Percentiles rank a stretch among this genome's conserved stretches.
Conservation (phyloP, 2,797 vertebrate species). For the Notoglanidium macrostoma region DNA sequence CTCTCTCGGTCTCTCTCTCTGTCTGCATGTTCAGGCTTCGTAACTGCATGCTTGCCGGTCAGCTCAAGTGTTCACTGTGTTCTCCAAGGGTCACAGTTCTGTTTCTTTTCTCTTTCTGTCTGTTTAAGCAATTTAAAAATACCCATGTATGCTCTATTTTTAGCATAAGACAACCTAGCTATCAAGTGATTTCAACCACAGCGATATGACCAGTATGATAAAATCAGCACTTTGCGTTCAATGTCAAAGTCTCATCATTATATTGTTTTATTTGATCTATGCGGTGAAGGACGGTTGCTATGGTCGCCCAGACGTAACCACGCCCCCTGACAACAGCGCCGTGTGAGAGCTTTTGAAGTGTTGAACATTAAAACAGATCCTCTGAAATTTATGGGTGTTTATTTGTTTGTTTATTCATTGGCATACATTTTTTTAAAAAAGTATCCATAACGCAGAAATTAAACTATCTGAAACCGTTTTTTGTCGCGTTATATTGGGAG, state of each 20-base stretch:
- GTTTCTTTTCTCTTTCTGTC: not conserved
- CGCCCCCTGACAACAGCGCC: slow-evolving; percentile 48
- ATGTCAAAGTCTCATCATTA: slow-evolving; percentile 11
- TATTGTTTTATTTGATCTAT: slow-evolving; percentile 42
- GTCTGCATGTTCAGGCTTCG: not conserved
- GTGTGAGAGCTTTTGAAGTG: slow-evolving; percentile 22
- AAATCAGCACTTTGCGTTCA: not conserved
- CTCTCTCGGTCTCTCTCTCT: slow-evolving; percentile 10
- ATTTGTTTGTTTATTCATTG: not conserved
- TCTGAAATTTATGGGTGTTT: not conserved
- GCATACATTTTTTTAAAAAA: not conserved
- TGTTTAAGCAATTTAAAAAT: not conserved
- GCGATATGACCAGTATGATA: not conserved
- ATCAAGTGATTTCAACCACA: not conserved
- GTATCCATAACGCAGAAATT: not conserved
- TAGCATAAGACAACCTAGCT: not conserved
- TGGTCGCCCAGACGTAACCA: slow-evolving; percentile 30
- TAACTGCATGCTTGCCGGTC: not conserved
- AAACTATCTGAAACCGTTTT: not conserved
- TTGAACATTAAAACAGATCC: not conserved
- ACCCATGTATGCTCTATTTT: not conserved
- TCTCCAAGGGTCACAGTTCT: not conserved
- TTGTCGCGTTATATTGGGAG: not conserved
- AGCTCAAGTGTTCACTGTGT: too few species aligned
- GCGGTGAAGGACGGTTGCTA: slow-evolving; percentile 34